Base-by-base conservation (phyloP, 2,797 vertebrate species). In the Gymnoscopelus braueri region DNA sequence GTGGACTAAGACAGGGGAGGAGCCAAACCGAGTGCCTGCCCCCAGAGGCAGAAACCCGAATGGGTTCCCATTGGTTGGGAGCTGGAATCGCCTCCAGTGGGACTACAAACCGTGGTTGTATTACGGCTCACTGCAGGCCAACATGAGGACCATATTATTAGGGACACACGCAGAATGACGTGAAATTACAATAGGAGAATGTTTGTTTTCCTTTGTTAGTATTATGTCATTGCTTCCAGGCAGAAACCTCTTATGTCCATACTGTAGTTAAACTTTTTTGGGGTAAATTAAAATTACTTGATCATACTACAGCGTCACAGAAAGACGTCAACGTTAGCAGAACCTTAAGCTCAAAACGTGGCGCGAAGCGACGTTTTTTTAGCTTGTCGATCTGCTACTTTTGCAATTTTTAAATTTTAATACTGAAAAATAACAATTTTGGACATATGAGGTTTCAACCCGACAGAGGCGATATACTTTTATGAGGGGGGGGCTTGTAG, bases 61-160 rank as follows among this genome's bases (percentile, higher is more conserved):
- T 35, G 3, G 49, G 65, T 83, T 72, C 77, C 78, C 77, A 77
- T 13, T 8, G 7, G 81, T 75, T 69, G n/a, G n/a, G n/a, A n/a
- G n/a, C 81, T 74, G 78, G 63, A 84, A 84, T 61, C 71, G 78
- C 78, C 44, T 69, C 78, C 75, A 67, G 67, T 63, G 3, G 77
- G 73, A 52, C 32, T 90, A 89, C 88, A 82, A 88, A 89, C 82
- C 83, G 69, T 1, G 63, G 68, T 23, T 19, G 19, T 19, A 82
- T 89, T 87, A 87, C 49, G 62, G 78, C 79, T 79, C 67, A 29
- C 74, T 82, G 19, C 73, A 70, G 77, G 61, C 70, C 47, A 39
- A 82, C 75, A 78, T 76, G 73, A 89, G 81, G 73, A 77, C 71
- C 58, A 56, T 79, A 83, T 84, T 79, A 84, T 78, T 72, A 63